A percentile compares a stretch with the other conserved stretches of the same genome.
phyloP scores from a whole-genome alignment of 2,888 invertebrate species.

The Autographa pulchrina region DNA sequence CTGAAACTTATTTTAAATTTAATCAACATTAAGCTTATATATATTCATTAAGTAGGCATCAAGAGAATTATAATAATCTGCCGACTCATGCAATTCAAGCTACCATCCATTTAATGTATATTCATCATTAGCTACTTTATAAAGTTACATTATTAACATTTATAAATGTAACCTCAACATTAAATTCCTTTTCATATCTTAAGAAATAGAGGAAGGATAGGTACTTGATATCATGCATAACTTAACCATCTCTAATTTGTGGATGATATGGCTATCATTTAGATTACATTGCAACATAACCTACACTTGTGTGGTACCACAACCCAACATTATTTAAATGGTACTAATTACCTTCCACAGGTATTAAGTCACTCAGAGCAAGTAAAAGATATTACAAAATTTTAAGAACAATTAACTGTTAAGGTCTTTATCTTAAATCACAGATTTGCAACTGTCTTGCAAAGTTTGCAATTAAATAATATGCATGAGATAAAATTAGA shows the following conservation, averaged over 20 bases:
- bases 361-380: neutral
- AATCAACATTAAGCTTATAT: neutral
- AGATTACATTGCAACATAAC: neutral
- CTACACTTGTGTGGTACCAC: neutral
- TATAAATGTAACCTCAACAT: neutral
- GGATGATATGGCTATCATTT: neutral
- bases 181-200: neutral
- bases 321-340: neutral
- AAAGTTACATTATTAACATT: too few relatives aligned
- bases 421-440: too few relatives aligned
- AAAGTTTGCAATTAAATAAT: neutral
- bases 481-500: too few relatives aligned
- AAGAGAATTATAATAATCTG: slow-evolving; percentile 8
- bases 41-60: slow-evolving; percentile 5
- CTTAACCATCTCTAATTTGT: neutral
- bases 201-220: neutral
- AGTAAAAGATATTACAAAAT: neutral
- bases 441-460: too few relatives aligned
- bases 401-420: neutral
- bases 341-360: neutral
- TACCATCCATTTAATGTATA: neutral
- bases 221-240: neutral
- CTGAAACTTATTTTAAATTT: neutral
- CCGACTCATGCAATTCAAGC: neutral
- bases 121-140: neutral